Evolutionary conservation across 2,113 vertebrate species (phyloP).

Genomic region (Jacana jacana): DNA sequence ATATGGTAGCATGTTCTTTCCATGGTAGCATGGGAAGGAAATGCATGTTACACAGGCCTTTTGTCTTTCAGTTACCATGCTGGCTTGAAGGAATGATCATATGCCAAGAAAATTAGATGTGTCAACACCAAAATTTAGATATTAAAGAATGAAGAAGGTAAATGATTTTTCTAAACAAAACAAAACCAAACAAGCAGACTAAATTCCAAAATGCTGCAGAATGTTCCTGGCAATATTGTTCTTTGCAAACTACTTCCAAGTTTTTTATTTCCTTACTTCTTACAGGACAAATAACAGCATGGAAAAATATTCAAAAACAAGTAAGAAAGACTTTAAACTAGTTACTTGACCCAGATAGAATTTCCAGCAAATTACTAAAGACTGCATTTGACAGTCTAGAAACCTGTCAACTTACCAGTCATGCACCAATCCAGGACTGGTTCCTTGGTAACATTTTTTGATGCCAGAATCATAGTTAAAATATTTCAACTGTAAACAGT

Average conservation of each 20-base stretch:
- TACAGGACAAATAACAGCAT: not conserved
- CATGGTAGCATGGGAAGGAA: not conserved
- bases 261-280: not conserved
- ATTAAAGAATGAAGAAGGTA: not conserved
- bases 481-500: not conserved
- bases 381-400: not conserved
- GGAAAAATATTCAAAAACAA: not conserved
- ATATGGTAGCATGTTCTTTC: too few species aligned
- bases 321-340: not conserved
- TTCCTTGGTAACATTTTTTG: not conserved
- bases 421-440: not conserved
- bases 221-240: not conserved
- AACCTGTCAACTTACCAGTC: not conserved
- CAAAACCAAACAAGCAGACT: not conserved
- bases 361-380: not conserved
- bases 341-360: not conserved
- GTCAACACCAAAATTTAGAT: not conserved
- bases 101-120: not conserved
- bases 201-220: not conserved
- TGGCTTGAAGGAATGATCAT: not conserved
- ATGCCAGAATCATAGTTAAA: not conserved
- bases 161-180: not conserved
- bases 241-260: not conserved
- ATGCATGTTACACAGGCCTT: not conserved
- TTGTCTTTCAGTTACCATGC: not conserved